Evolutionary conservation across 1,140 invertebrate species (phyloP), one percentile per base, ranked within the genome.

Genomic region (Caenorhabditis brenneri): DNA sequence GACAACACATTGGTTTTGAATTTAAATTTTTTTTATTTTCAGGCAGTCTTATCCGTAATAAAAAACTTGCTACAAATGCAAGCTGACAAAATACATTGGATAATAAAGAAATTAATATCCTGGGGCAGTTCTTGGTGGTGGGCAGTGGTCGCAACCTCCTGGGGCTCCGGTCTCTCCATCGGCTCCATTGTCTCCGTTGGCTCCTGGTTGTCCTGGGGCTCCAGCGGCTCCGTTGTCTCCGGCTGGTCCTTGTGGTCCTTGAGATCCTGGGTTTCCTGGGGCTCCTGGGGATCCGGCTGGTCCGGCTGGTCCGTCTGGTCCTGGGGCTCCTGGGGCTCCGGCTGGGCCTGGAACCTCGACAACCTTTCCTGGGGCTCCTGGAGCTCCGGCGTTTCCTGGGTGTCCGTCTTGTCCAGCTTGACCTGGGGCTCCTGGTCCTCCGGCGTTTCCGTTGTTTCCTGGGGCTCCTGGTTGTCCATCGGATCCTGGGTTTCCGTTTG

Each of bases 131-230:
- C 81, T 65, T 48, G 81, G 81, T 74, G 81, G 81, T 74, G 81
- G 81, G 36, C 81, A 83, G 81, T 83, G 81, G 16, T 83, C 81
- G 51, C 81, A 83, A 46, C 65, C 65, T 74, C 81, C 81, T 58
- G 81, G 48, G 29, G 78, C 78, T 84, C 83, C 83, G 22, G 36
- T 80, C 53, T 84, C 83, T 80, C 83, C 83, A 53, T 84, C 83
- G 83, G 83, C 51, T 80, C 83, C 83, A 46, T 74, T 82, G 33
- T 69, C 42, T 82, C 84, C 84, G 31, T 69, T 39, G 60, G 60
- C 42, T 85, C 84, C 84, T 51, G 55, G 33, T 2, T 85, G 58
- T 81, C 84, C 84, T 42, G 79, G 84, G 39, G 46, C 46, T 74
- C 84, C 84, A 80, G 53, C 79, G 22, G 60, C 16, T 81, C 84